phyloP scores from a whole-genome alignment of 2,797 vertebrate species.

The Thaleichthys pacificus region DNA sequence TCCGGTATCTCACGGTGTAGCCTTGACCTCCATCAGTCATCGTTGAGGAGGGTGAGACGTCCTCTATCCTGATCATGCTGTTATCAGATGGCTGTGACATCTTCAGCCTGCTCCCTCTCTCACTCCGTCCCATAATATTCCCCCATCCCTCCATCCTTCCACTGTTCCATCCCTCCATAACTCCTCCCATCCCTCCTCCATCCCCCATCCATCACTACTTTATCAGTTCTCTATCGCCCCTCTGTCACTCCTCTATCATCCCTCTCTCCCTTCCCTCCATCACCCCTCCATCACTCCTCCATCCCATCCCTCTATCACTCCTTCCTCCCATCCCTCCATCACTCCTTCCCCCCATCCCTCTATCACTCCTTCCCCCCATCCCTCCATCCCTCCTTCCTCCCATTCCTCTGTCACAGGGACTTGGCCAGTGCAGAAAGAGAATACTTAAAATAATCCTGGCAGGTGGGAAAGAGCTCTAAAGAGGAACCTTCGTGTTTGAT shows the following conservation, averaged over 20 bases:
- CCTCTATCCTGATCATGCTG: constrained; percentile 26
- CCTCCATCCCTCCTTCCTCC: constrained; percentile 14
- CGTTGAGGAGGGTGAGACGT: constrained; percentile 8
- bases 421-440: constrained; percentile 31
- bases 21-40: constrained; percentile 1
- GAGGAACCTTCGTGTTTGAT: constrained; percentile 40
- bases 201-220: not conserved
- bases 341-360: too few relatives aligned
- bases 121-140: not conserved
- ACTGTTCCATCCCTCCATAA: constrained; percentile 6
- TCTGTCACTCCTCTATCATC: too few relatives aligned
- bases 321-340: too few relatives aligned
- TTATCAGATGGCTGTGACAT: constrained; percentile 22
- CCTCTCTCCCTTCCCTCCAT: too few relatives aligned
- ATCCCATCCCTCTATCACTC: too few relatives aligned
- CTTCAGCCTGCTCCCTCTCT: constrained; percentile 6
- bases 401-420: constrained; percentile 20
- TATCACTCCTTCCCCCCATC: not conserved
- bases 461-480: constrained; percentile 56
- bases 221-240: not conserved
- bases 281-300: too few relatives aligned
- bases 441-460: constrained; percentile 44
- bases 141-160: constrained; percentile 7
- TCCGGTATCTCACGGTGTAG: not conserved
- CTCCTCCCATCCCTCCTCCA: not conserved